phyloP scores from a whole-genome alignment of 2,888 invertebrate species.

The Campoplex capitator region DNA sequence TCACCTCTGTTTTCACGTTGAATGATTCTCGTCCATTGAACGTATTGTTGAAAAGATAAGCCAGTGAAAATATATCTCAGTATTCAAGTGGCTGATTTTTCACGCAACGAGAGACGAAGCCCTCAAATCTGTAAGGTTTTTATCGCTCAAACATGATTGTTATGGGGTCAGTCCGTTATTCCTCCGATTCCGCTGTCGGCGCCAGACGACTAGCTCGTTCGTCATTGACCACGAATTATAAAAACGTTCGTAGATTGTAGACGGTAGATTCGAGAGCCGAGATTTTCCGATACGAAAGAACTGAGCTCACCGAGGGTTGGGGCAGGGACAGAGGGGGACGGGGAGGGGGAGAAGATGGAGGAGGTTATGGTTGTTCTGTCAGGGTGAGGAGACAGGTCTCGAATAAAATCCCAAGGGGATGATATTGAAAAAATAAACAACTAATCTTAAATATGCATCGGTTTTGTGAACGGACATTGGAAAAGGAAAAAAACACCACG shows the following conservation, averaged over 20 bases:
- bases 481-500: neutral
- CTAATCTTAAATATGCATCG: neutral
- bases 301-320: slow-evolving; percentile 12
- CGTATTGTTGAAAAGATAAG: neutral
- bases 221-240: slow-evolving; percentile 62
- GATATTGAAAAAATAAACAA: neutral
- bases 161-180: slow-evolving; percentile 26
- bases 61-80: neutral
- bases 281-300: slow-evolving; percentile 47
- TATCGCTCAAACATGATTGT: slow-evolving; percentile 34
- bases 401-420: slow-evolving; percentile 3
- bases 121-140: slow-evolving; percentile 31
- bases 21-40: neutral
- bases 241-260: slow-evolving; percentile 62
- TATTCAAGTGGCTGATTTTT: neutral
- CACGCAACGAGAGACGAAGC: neutral
- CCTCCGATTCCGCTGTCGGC: slow-evolving; percentile 52
- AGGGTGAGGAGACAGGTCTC: neutral
- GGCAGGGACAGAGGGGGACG: neutral
- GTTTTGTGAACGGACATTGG: neutral
- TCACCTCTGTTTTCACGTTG: neutral
- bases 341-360: neutral
- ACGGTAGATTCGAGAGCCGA: slow-evolving; percentile 57
- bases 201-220: slow-evolving; percentile 61
- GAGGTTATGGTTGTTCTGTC: neutral